These are phyloP conservation scores for Cryptotis parvus DNA, from an alignment of 2,113 vertebrate species.

Conservation along the genomic window DNA sequence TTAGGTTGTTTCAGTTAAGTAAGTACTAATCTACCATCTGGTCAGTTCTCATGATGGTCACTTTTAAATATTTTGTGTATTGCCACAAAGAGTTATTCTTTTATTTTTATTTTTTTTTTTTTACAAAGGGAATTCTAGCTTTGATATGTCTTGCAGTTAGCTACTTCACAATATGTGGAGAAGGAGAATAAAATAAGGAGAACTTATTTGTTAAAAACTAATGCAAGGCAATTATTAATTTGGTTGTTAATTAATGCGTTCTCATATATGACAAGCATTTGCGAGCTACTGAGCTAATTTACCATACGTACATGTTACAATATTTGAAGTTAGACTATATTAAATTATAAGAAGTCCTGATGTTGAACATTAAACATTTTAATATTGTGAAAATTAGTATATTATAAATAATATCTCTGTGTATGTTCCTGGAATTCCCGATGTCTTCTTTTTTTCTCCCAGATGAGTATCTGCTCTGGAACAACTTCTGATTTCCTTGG, in stretches of 20 bases:
- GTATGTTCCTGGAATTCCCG: slow-evolving; percentile 22
- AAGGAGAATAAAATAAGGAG: not conserved
- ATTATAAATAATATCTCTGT: slow-evolving; percentile 19
- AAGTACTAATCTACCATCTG: slow-evolving; percentile 85
- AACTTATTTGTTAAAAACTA: not conserved
- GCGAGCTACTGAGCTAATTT: not conserved
- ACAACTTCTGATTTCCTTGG: slow-evolving; percentile 98
- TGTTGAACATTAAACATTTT: slow-evolving; percentile 16
- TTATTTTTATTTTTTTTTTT: too few relatives aligned
- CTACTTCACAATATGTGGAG: not conserved
- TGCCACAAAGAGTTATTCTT: slow-evolving; percentile 66
- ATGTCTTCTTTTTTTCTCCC: slow-evolving; percentile 76
- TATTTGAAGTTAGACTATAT: not conserved
- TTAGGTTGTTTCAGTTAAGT: slow-evolving; percentile 80
- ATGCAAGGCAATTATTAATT: not conserved
- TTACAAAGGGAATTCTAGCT: too few relatives aligned
- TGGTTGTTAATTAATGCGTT: too few relatives aligned
- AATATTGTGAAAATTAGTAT: slow-evolving; percentile 17
- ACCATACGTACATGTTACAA: not conserved
- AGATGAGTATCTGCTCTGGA: slow-evolving; percentile 96
- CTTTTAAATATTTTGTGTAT: slow-evolving; percentile 79
- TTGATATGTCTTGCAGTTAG: slow-evolving; percentile 76
- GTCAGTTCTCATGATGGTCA: slow-evolving; percentile 84
- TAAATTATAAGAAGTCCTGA: slow-evolving; percentile 9
- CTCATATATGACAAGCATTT: too few relatives aligned